phyloP scores from a whole-genome alignment of 2,888 invertebrate genomes.

The Cremastinae sp. region DNA sequence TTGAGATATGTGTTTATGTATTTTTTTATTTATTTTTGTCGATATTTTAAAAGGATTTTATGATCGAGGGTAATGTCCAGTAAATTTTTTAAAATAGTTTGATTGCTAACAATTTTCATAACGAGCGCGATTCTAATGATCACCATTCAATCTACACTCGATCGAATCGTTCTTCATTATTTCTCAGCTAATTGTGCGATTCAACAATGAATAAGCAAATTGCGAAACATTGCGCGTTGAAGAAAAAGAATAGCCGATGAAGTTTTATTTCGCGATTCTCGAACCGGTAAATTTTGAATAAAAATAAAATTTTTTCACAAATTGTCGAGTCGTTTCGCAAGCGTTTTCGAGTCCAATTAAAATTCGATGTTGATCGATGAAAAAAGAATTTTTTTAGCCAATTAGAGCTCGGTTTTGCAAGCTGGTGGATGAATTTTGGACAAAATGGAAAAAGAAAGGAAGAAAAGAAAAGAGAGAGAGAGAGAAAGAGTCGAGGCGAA shows the following conservation, averaged over 20 bases:
- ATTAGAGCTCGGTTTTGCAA: too few relatives aligned
- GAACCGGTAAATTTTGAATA: too few relatives aligned
- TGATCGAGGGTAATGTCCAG: too few relatives aligned
- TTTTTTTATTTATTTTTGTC: too few relatives aligned
- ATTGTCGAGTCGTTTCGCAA: too few relatives aligned
- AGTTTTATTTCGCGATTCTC: too few relatives aligned
- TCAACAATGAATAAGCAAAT: background rate
- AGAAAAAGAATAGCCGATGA: background rate
- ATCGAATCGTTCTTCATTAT: background rate
- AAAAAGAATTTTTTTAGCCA: background rate
- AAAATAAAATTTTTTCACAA: too few relatives aligned
- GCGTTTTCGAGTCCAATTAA: too few relatives aligned
- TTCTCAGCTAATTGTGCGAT: slow-evolving; percentile 20
- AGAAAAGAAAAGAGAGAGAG: slow-evolving; percentile 14
- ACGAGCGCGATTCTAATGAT: slow-evolving; percentile 9
- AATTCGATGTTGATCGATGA: too few relatives aligned
- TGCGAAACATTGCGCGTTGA: background rate
- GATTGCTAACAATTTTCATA: slow-evolving; percentile 7
- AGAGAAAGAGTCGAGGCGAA: slow-evolving; percentile 26
- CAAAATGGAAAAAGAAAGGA: slow-evolving; percentile 1
- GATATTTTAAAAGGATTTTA: too few relatives aligned
- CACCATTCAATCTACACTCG: background rate
- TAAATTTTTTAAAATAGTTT: background rate
- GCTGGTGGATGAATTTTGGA: too few relatives aligned
- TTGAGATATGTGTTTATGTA: too few relatives aligned